Conservation (phyloP, 2,888 invertebrate genomes). For the Cheilosia variabilis region DNA sequence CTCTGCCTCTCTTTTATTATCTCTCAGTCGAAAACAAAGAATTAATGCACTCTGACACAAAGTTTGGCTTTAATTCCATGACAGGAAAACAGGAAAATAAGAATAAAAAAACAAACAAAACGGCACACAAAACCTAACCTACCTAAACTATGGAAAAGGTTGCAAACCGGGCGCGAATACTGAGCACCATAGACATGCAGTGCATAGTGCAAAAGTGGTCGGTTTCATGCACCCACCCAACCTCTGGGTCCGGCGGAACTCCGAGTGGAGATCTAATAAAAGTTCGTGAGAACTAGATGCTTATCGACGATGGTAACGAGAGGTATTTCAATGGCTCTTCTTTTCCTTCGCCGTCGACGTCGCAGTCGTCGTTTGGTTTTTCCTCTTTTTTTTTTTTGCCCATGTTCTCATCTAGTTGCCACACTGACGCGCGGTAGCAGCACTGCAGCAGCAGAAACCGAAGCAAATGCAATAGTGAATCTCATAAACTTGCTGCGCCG, state of each 20-base stretch:
- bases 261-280: conserved; percentile 78
- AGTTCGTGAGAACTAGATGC: conserved; percentile 83
- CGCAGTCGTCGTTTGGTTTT: conserved; percentile 45
- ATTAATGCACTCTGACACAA: conserved; percentile 69
- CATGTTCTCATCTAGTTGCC: conserved; percentile 73
- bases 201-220: conserved; percentile 75
- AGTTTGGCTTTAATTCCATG: conserved; percentile 70
- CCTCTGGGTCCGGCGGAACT: conserved; percentile 76
- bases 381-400: conserved; percentile 8
- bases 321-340: conserved; percentile 75
- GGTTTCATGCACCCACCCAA: conserved; percentile 75
- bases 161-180: conserved; percentile 63
- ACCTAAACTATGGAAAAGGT: conserved; percentile 48
- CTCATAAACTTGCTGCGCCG: conserved; percentile 69
- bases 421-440: conserved; percentile 57
- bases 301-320: conserved; percentile 79
- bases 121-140: conserved; percentile 55
- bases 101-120: background rate
- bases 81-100: conserved; percentile 26
- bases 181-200: conserved; percentile 58
- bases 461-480: conserved; percentile 65
- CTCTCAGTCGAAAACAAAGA: conserved; percentile 56
- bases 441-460: conserved; percentile 1
- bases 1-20: background rate
- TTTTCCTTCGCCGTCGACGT: conserved; percentile 59